phyloP scores from a whole-genome alignment of 1,140 invertebrate species.

The Saccostrea echinata region DNA sequence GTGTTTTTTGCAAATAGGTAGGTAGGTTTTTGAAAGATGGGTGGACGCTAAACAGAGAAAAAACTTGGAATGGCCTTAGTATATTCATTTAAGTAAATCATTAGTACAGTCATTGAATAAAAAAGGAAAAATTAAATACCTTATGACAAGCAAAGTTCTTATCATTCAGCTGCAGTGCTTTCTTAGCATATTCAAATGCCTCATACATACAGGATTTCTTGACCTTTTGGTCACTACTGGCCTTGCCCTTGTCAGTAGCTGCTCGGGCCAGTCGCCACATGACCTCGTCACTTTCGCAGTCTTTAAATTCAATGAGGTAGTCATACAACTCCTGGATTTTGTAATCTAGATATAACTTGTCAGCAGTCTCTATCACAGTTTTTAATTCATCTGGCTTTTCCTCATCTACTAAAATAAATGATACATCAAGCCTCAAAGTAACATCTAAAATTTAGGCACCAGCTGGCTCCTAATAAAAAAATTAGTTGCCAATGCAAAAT shows the following conservation, averaged over 20 bases:
- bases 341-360: slow-evolving; percentile 71
- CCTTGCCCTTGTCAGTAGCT: slow-evolving; percentile 87
- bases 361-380: slow-evolving; percentile 77
- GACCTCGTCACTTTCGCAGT: slow-evolving; percentile 84
- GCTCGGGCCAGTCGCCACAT: slow-evolving; percentile 87
- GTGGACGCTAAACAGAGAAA: too few relatives aligned
- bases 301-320: slow-evolving; percentile 66
- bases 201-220: slow-evolving; percentile 84
- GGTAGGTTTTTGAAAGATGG: too few relatives aligned
- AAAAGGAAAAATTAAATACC: slow-evolving; percentile 52
- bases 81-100: too few relatives aligned
- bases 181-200: slow-evolving; percentile 84
- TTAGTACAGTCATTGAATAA: neutral
- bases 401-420: neutral
- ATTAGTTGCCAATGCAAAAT: too few relatives aligned
- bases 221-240: slow-evolving; percentile 82
- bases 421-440: too few relatives aligned
- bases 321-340: slow-evolving; percentile 72
- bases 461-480: too few relatives aligned
- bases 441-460: too few relatives aligned
- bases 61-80: too few relatives aligned
- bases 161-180: slow-evolving; percentile 83
- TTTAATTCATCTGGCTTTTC: neutral
- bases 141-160: slow-evolving; percentile 89
- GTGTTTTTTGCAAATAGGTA: too few relatives aligned